Evolutionary conservation across 2,797 vertebrate species (phyloP), one percentile per base, ranked within the genome.

Genomic region (Phoeniculus purpureus): DNA sequence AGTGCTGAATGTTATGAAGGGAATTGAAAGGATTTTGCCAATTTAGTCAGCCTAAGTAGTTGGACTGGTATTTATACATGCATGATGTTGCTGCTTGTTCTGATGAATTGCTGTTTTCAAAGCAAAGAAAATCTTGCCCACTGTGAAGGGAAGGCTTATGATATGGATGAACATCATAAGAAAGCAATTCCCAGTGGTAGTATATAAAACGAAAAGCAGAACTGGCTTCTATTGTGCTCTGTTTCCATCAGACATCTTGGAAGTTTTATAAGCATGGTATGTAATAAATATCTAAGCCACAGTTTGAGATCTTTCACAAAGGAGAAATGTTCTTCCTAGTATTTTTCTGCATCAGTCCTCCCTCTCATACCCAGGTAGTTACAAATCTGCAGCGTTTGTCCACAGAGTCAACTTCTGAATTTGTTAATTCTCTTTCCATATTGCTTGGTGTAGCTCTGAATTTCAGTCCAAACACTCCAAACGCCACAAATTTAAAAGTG

Each of bases 141-240:
- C 86, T 92, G 81, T 89, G 74, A 93, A 93, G 89, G 85, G 81
- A 87, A 93, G 92, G 22, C 90, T 94, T 94, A 87, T 34, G 95
- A 73, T 81, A 79, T 94, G 94, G 95, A 92, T 93, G 92, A 92
- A 94, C 86, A 93, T 96, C 93, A 95, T 88, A 96, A 85, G 93
- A 92, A 91, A 93, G 56, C 87, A 86, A 91, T 94, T 96, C 95
- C 89, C 95, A 89, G 50, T 93, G 94, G 95, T 92, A 78, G 73
- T 85, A 50, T 90, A 85, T 96, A 90, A 95, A 96, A 96, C 79
- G 79, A 91, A 94, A 95, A 94, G 88, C 93, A 96, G 94, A 95
- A 76, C 87, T 81, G 90, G 84, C 79, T 95, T 90, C 92, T 93
- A 77, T 93, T 95, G 87, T 95, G 81, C 72, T 74, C 80, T 72